phyloP scores from a whole-genome alignment of 2,113 vertebrate genomes.

The Collichthys lucidus region DNA sequence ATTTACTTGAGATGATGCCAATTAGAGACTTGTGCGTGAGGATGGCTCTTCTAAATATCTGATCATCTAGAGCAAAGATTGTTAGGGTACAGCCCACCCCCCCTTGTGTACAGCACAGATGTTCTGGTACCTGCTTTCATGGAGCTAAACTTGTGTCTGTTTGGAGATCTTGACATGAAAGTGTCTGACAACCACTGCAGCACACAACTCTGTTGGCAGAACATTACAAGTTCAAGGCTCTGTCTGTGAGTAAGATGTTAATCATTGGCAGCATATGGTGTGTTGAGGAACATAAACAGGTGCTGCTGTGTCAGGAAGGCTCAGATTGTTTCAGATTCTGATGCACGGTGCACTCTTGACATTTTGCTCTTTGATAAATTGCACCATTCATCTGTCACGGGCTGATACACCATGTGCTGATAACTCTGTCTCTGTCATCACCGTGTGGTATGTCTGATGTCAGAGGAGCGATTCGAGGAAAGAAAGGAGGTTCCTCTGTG shows the following conservation, averaged over 20 bases:
- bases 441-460: constrained; percentile 45
- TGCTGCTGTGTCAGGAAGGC: constrained; percentile 30
- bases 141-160: constrained; percentile 6
- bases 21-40: constrained; percentile 18
- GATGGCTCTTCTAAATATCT: constrained; percentile 24
- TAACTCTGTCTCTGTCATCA: constrained; percentile 54
- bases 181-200: constrained; percentile 36
- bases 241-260: constrained; percentile 30
- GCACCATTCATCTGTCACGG: constrained; percentile 47
- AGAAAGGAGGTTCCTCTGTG: constrained; percentile 52
- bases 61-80: constrained; percentile 6
- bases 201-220: constrained; percentile 24
- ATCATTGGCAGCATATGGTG: constrained; percentile 33
- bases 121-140: neutral
- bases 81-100: neutral
- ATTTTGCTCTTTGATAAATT: constrained; percentile 66
- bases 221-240: constrained; percentile 45
- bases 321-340: constrained; percentile 14
- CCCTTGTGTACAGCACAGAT: neutral
- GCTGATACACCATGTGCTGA: constrained; percentile 46
- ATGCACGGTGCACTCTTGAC: constrained; percentile 44
- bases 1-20: constrained; percentile 54
- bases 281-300: constrained; percentile 44
- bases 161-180: constrained; percentile 23
- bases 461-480: constrained; percentile 47